phyloP scores from a whole-genome alignment of 2,113 vertebrate species.

The Cyprichromis sp. region DNA sequence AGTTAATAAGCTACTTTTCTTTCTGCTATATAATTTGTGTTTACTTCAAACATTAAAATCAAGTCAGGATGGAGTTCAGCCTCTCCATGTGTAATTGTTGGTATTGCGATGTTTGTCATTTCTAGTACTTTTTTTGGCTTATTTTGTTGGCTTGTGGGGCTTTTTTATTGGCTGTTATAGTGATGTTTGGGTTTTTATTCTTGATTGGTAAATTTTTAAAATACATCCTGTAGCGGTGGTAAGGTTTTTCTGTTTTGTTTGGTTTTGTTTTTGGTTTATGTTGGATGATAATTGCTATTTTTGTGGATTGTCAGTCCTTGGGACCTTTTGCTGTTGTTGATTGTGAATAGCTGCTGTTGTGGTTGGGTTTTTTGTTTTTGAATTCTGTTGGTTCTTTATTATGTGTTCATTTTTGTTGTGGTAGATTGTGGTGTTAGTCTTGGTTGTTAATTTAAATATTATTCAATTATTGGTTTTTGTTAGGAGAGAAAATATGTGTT shows the following conservation, averaged over 20 bases:
- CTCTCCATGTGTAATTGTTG: background rate
- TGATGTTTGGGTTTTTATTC: background rate
- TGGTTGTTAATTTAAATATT: background rate
- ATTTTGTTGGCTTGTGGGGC: background rate
- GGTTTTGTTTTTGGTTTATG: background rate
- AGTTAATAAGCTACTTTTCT: background rate
- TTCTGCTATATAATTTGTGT: background rate
- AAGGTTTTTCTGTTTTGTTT: background rate
- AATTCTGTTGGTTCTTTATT: background rate
- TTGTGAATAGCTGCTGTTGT: background rate
- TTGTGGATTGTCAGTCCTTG: background rate
- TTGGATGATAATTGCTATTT: background rate
- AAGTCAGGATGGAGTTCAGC: background rate
- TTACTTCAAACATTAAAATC: background rate
- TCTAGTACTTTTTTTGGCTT: background rate
- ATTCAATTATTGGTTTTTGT: background rate
- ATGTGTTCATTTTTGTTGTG: background rate
- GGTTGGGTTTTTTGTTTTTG: rapidly evolving
- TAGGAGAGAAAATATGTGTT: background rate
- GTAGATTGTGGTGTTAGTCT: background rate
- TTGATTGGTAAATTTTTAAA: background rate
- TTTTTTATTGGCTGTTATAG: background rate
- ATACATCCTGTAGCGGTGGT: rapidly evolving
- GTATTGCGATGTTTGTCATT: background rate
- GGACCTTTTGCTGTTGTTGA: background rate